phyloP scores from a whole-genome alignment of 1,140 invertebrate genomes.

The Varroa destructor region DNA sequence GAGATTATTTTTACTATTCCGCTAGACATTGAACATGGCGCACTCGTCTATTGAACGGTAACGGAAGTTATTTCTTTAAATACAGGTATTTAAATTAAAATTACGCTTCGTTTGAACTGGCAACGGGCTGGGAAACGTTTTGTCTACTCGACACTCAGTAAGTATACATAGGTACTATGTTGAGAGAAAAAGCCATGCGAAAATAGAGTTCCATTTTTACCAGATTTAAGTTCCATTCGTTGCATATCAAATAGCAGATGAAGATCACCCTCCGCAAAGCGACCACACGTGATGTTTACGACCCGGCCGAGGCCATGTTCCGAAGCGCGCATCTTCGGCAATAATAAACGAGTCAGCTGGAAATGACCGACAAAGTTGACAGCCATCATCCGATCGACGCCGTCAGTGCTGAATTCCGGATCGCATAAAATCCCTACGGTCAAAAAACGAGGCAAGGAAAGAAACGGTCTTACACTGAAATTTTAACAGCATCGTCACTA shows the following conservation, averaged over 20 bases:
- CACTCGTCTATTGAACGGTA: too few species aligned
- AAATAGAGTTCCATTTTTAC: not conserved
- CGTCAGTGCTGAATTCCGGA: constrained; percentile 1
- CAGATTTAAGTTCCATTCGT: constrained; percentile 1
- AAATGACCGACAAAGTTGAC: constrained; percentile 26
- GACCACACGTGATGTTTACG: constrained; percentile 18
- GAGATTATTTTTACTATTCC: too few species aligned
- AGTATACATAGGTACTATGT: too few species aligned
- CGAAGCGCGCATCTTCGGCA: constrained; percentile 5
- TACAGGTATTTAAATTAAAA: too few species aligned
- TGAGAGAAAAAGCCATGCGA: too few species aligned
- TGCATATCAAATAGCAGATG: constrained; percentile 24
- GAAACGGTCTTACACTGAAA: too few species aligned
- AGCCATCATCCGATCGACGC: constrained; percentile 17
- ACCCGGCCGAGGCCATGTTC: not conserved
- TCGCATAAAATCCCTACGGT: constrained; percentile 3
- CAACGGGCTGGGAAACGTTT: too few species aligned
- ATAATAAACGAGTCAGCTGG: not conserved
- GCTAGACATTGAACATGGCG: too few species aligned
- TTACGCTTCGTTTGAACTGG: too few species aligned
- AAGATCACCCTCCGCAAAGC: not conserved
- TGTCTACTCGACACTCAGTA: too few species aligned
- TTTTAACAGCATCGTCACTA: too few species aligned
- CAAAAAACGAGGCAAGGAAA: not conserved
- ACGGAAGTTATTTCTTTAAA: too few species aligned